phyloP scores from a whole-genome alignment of 2,113 vertebrate species.

The Xiphias gladius region DNA sequence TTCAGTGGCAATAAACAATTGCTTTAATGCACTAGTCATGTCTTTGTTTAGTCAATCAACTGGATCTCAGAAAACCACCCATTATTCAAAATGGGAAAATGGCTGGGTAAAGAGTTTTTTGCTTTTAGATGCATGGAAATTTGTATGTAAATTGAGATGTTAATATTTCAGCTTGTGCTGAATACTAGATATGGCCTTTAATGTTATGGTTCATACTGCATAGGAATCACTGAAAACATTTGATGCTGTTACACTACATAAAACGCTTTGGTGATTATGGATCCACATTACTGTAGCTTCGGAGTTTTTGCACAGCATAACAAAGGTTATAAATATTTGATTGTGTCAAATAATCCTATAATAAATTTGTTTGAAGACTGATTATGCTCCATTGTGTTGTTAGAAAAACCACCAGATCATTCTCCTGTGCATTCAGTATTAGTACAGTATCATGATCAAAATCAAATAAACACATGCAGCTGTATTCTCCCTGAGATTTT shows the following conservation, averaged over 20 bases:
- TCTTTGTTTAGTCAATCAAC: constrained; percentile 82
- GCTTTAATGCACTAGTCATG: constrained; percentile 83
- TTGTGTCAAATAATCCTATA: constrained; percentile 3
- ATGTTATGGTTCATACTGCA: constrained; percentile 72
- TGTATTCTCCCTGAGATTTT: background rate
- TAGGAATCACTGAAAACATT: constrained; percentile 58
- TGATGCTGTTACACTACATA: constrained; percentile 51
- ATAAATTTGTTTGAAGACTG: constrained; percentile 4
- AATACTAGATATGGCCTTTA: constrained; percentile 72
- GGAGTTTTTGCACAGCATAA: constrained; percentile 28
- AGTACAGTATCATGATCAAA: background rate
- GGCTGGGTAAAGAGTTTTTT: constrained; percentile 71
- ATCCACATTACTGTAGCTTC: constrained; percentile 37
- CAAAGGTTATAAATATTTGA: constrained; percentile 47
- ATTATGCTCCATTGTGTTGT: constrained; percentile 20
- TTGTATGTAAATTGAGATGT: constrained; percentile 79
- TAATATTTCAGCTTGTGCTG: constrained; percentile 72
- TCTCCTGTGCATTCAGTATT: background rate
- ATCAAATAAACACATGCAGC: background rate
- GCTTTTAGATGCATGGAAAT: constrained; percentile 80
- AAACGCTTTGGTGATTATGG: constrained; percentile 55
- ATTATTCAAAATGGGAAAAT: constrained; percentile 81
- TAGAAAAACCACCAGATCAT: background rate
- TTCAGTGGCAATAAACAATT: constrained; percentile 79
- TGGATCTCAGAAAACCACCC: constrained; percentile 71